Conservation (phyloP, 2,797 vertebrate species). For the Hafferia zeledoni region DNA sequence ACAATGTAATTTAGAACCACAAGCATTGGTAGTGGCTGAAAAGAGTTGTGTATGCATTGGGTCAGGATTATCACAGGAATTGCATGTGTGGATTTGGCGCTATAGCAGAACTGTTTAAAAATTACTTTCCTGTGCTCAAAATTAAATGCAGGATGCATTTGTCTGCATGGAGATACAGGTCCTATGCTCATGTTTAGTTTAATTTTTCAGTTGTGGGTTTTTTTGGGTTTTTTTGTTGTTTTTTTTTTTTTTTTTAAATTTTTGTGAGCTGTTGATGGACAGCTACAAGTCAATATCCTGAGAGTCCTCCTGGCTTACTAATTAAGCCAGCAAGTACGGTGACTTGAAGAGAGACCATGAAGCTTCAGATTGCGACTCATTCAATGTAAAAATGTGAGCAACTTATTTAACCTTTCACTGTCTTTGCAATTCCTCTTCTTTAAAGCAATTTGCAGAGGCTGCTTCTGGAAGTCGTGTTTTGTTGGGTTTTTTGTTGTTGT, state of each 20-base stretch:
- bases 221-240: neutral
- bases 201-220: neutral
- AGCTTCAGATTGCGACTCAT: neutral
- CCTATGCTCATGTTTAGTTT: neutral
- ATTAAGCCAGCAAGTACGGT: neutral
- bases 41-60: neutral
- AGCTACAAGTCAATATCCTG: neutral
- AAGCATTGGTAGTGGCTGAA: neutral
- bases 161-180: neutral
- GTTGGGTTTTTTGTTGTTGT: too few species aligned
- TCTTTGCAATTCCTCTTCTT: neutral
- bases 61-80: neutral
- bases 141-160: neutral
- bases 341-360: neutral
- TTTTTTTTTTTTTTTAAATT: neutral
- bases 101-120: neutral
- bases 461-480: neutral
- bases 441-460: neutral
- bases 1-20: neutral
- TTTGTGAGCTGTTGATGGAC: neutral
- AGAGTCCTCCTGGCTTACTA: neutral
- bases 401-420: neutral
- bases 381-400: neutral
- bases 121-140: neutral
- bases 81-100: fast-evolving